phyloP scores from a whole-genome alignment of 2,797 vertebrate species.

The Lagorchestes hirsutus region DNA sequence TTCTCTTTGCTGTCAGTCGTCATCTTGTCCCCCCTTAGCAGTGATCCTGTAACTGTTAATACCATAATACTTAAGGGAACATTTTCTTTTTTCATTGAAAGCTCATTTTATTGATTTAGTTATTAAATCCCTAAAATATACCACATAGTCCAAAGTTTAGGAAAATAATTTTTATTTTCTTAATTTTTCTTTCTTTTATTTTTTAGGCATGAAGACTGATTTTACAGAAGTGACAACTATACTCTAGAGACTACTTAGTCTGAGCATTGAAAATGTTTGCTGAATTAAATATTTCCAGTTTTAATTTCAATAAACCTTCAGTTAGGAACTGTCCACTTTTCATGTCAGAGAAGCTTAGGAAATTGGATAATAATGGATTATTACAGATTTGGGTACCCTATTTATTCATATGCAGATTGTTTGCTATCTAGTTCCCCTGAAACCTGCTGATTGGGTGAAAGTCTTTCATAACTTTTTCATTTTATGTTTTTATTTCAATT shows the following conservation, averaged over 20 bases:
- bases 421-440: neutral
- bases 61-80: conserved; percentile 19
- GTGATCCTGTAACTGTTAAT: neutral
- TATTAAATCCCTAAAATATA: conserved; percentile 26
- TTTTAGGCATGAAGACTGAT: conserved; percentile 26
- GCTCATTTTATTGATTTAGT: neutral
- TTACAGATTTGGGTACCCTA: neutral
- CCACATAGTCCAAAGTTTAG: neutral
- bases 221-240: neutral
- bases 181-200: neutral
- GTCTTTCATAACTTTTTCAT: neutral
- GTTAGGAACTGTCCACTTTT: conserved; percentile 46
- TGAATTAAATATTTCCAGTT: neutral
- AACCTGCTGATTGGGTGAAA: neutral
- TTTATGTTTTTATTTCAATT: conserved; percentile 1
- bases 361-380: conserved; percentile 19
- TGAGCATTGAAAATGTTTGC: neutral
- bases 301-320: neutral
- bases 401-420: conserved; percentile 34
- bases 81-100: neutral
- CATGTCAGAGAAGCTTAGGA: conserved; percentile 10
- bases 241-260: neutral
- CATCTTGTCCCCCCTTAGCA: neutral
- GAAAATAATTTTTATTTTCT: conserved; percentile 27
- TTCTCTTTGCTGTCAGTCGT: neutral